Base-by-base conservation (phyloP, 23 tunicate species). In the Corella eumyota region DNA sequence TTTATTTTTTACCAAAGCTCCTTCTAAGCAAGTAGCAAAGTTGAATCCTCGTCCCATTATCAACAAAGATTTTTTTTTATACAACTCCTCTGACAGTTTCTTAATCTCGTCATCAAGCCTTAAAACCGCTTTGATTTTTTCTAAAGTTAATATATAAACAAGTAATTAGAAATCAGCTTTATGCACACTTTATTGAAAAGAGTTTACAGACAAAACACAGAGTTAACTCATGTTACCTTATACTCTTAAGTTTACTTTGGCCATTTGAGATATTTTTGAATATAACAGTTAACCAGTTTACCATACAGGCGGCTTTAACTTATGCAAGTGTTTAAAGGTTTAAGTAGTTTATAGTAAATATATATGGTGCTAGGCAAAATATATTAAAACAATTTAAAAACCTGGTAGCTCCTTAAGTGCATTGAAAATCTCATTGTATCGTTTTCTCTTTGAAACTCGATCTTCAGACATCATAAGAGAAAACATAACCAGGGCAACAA, bases 1-100 rank as follows among this genome's bases (percentile, higher is more conserved):
- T n/a, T n/a, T n/a, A n/a, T n/a, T n/a, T n/a, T n/a, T n/a, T 24
- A 92, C 99, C 68, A 92, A 56, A n/a, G 99, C 99, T 40, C 99
- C 99, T 61, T 92, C 99, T 6, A 92, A 47, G 51, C 99, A 92
- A 21, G 99, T 92, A 7, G 99, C 99, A 44, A 72, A 92, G 65
- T 92, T 92, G 66, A 65, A 92, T 1, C 99, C 99, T 60, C 99
- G 50, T 40, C 99, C 99, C 99, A 92, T 92, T 32, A 92, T 88
- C 37, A 92, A 73, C 17, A 92, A 67, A 5, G 99, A 92, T 45
- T 92, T 92, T 23, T 92, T 67, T 30, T 54, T 78, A 53, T 84
- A 68, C 40, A 92, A 60, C 6, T 32, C 23, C 45, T 92, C 77
- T 4, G 93, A 67, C 23, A 92, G 60, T 31, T 75, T 53, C 38